Conservation (phyloP, 2,797 vertebrate species). For the Erithacus rubecula region DNA sequence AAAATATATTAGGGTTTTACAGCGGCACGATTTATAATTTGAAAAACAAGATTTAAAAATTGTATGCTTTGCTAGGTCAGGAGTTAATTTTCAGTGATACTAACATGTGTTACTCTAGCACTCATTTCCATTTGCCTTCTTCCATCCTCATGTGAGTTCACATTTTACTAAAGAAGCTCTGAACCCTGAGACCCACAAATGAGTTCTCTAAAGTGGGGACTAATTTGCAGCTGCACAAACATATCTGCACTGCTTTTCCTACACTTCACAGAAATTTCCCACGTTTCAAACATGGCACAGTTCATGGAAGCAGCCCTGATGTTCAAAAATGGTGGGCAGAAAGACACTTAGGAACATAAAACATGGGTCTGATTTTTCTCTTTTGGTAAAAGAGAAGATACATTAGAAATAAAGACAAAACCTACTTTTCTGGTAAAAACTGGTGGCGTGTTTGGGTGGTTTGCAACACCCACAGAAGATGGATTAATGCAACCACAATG, state of each 20-base stretch:
- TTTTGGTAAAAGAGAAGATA: background rate
- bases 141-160: background rate
- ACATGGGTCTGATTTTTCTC: background rate
- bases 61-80: background rate
- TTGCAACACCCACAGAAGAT: background rate
- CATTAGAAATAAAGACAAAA: background rate
- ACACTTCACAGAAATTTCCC: background rate
- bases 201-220: background rate
- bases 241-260: background rate
- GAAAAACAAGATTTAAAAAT: slow-evolving; percentile 18
- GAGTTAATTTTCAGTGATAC: background rate
- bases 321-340: background rate
- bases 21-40: background rate
- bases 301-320: background rate
- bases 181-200: background rate
- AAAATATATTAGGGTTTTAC: background rate
- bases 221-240: background rate
- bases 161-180: background rate
- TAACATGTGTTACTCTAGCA: background rate
- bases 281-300: background rate
- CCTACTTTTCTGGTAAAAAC: background rate
- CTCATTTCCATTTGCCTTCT: background rate
- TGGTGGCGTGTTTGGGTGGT: background rate
- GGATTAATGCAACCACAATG: background rate
- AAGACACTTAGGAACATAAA: background rate